These are phyloP conservation scores for Anolis carolinensis DNA, from an alignment of 2,113 vertebrate species.

Conservation along the genomic window DNA sequence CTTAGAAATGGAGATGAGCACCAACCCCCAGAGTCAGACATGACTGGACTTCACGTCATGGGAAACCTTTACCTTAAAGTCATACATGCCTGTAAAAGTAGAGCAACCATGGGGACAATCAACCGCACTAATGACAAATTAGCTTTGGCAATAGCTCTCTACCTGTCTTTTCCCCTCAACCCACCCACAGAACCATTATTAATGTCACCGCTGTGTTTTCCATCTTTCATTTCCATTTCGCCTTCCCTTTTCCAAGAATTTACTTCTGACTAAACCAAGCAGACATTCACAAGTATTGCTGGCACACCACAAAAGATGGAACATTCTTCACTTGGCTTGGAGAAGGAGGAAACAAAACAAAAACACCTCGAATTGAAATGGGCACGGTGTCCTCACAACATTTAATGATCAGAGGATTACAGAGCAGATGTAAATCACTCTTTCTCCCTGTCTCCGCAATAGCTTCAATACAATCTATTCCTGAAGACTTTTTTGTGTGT, in stretches of 20 bases:
- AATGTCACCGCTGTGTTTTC: not conserved
- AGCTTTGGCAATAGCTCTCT: not conserved
- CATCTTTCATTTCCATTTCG: conserved; percentile 29
- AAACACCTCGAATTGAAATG: conserved; percentile 29
- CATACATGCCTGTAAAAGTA: not conserved
- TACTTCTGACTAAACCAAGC: conserved; percentile 33
- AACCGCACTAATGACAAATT: not conserved
- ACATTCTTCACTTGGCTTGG: conserved; percentile 38
- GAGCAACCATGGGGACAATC: not conserved
- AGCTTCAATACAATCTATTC: conserved; percentile 30
- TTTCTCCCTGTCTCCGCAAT: not conserved
- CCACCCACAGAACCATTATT: not conserved
- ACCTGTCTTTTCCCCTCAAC: not conserved
- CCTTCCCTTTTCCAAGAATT: conserved; percentile 5
- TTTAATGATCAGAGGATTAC: conserved; percentile 37
- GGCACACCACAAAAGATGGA: conserved; percentile 47
- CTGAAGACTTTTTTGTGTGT: not conserved
- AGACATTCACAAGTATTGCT: conserved; percentile 42
- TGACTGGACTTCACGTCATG: no score
- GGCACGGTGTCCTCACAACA: not conserved
- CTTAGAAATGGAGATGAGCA: no score
- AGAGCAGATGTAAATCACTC: conserved; percentile 34
- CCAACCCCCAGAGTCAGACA: no score
- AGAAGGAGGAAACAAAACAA: conserved; percentile 43
- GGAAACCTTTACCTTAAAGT: no score